These are phyloP conservation scores for Zosterops hypoxanthus DNA, from an alignment of 2,113 vertebrate genomes.

Conservation along the genomic window DNA sequence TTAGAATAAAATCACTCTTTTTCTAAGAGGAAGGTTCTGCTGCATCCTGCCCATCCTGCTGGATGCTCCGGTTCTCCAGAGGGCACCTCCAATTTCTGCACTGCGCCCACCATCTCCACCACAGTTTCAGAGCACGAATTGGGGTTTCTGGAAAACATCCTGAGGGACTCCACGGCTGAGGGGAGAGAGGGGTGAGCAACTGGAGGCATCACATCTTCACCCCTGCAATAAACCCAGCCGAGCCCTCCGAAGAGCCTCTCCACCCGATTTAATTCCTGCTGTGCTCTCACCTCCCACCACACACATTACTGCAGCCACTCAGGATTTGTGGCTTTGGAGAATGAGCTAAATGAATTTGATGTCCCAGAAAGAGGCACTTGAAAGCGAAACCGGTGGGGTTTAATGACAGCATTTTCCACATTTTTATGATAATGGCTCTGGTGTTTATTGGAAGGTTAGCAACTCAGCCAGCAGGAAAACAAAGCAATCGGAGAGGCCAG, in stretches of 20 bases:
- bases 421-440: conserved; percentile 55
- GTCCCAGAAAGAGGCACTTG: conserved; percentile 67
- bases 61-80: neutral
- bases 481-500: conserved; percentile 32
- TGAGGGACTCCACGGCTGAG: rapidly evolving
- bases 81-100: neutral
- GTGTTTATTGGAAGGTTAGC: conserved; percentile 61
- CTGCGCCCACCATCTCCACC: neutral
- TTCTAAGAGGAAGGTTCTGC: neutral
- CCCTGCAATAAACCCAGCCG: neutral
- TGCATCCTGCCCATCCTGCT: neutral
- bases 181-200: neutral
- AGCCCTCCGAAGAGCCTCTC: neutral
- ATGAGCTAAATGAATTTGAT: conserved; percentile 65
- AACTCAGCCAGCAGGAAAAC: conserved; percentile 38
- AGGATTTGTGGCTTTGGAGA: conserved; percentile 57
- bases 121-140: neutral
- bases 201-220: neutral
- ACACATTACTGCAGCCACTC: conserved; percentile 39
- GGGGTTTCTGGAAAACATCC: neutral
- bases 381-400: conserved; percentile 35
- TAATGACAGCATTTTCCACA: conserved; percentile 55
- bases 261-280: neutral
- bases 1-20: neutral
- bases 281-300: conserved; percentile 57